These are phyloP conservation scores for Unio pictorum DNA, from an alignment of 2,888 invertebrate species.

Conservation along the genomic window DNA sequence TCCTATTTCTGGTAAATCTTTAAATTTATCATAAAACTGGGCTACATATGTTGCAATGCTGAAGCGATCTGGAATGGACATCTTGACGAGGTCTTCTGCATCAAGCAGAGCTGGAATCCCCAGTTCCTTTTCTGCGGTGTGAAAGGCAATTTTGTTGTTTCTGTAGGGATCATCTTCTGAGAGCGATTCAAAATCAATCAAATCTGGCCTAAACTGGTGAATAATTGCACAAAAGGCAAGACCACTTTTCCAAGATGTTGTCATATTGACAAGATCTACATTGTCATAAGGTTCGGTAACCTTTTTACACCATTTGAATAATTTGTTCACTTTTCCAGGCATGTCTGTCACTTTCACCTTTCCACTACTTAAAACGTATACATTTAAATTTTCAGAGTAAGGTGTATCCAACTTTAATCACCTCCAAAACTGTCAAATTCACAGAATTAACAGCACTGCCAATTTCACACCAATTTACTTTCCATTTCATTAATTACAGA, in stretches of 20 bases:
- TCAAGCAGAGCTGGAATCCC: constrained; percentile 28
- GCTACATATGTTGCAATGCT: constrained; percentile 33
- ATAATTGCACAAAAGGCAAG: constrained; percentile 34
- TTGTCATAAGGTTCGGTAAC: constrained; percentile 26
- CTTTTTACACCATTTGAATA: constrained; percentile 29
- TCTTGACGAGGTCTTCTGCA: constrained; percentile 26
- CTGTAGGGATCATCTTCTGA: constrained; percentile 24
- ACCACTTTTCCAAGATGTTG: constrained; percentile 35
- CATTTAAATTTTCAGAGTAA: too few species aligned
- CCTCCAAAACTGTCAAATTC: too few species aligned
- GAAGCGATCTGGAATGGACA: constrained; percentile 27
- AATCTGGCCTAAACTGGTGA: constrained; percentile 29
- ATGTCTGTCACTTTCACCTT: constrained; percentile 5
- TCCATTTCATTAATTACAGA: too few species aligned
- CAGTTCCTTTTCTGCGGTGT: constrained; percentile 27
- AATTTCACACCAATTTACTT: too few species aligned
- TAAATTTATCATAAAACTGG: constrained; percentile 28
- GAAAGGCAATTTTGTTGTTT: constrained; percentile 30
- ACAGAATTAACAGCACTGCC: too few species aligned
- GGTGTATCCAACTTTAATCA: too few species aligned
- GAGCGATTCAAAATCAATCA: constrained; percentile 28
- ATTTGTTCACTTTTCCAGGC: constrained; percentile 34
- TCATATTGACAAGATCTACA: constrained; percentile 25
- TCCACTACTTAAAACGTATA: background rate
- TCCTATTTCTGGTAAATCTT: constrained; percentile 18